These are phyloP conservation scores for Silurus asotus DNA, from an alignment of 2,113 vertebrate species.

Conservation along the genomic window DNA sequence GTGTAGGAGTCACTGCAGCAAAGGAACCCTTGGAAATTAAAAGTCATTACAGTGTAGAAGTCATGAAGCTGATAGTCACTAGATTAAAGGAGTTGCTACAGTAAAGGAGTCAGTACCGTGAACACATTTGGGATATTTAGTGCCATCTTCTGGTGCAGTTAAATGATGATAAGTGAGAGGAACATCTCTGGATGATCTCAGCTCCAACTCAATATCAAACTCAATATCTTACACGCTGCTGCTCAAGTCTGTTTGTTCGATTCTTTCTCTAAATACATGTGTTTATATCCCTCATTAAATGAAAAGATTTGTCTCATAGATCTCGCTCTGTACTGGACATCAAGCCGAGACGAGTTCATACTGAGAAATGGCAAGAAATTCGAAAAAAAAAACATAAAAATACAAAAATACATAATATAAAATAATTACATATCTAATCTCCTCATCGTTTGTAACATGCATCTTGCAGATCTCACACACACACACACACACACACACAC, in stretches of 20 bases:
- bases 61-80: not conserved
- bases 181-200: not conserved
- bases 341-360: not conserved
- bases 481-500: slow-evolving; percentile 2
- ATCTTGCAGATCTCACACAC: not conserved
- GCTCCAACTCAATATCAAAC: not conserved
- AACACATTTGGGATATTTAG: not conserved
- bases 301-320: too few species aligned
- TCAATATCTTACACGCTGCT: not conserved
- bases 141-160: not conserved
- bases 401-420: not conserved
- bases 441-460: not conserved
- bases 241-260: not conserved
- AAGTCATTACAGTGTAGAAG: not conserved
- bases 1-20: not conserved
- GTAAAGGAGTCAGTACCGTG: not conserved
- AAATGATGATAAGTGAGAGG: not conserved
- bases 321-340: not conserved
- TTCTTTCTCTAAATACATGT: not conserved
- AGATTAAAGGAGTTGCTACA: not conserved
- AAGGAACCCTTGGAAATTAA: not conserved
- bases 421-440: not conserved
- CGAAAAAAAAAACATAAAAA: not conserved
- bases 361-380: not conserved
- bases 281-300: too few species aligned